Evolutionary conservation across 1,140 invertebrate species (phyloP), one percentile per base, ranked within the genome.

Genomic region (Lepidostoma basale): DNA sequence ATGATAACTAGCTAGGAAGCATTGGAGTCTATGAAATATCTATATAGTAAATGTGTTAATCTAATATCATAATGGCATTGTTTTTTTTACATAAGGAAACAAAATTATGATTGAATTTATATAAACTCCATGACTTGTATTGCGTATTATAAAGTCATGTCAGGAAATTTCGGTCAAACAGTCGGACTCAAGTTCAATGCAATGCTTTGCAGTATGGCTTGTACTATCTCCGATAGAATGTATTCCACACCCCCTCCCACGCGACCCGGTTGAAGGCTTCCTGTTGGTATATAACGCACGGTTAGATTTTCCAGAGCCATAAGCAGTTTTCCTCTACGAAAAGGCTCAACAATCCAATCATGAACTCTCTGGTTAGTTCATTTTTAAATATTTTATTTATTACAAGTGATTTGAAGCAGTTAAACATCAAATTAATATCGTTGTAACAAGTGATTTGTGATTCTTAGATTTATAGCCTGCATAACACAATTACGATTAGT

Each of bases 31-130:
- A n/a, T n/a, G n/a, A n/a, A n/a, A n/a, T n/a, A n/a, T n/a, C n/a
- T n/a, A n/a, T n/a, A n/a, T n/a, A n/a, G n/a, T n/a, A n/a, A n/a
- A n/a, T n/a, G n/a, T n/a, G n/a, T n/a, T n/a, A n/a, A n/a, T n/a
- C n/a, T n/a, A n/a, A n/a, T n/a, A n/a, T n/a, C n/a, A n/a, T n/a
- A n/a, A n/a, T n/a, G n/a, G n/a, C n/a, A n/a, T n/a, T n/a, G n/a
- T n/a, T n/a, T n/a, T n/a, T n/a, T 33, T 39, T 42, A 20, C 58
- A 8, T 9, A 30, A 39, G 68, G 79, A 78, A 22, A 75, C 79
- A 36, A 73, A 68, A n/a, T n/a, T 22, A n/a, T n/a, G n/a, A n/a
- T n/a, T n/a, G n/a, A n/a, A n/a, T n/a, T n/a, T n/a, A n/a, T n/a
- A n/a, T n/a, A 8, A 9, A n/a, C 8, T 8, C 33, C n/a, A 8